These are phyloP conservation scores for Cheumatopsyche charites DNA, from an alignment of 1,140 invertebrate species.

Conservation along the genomic window DNA sequence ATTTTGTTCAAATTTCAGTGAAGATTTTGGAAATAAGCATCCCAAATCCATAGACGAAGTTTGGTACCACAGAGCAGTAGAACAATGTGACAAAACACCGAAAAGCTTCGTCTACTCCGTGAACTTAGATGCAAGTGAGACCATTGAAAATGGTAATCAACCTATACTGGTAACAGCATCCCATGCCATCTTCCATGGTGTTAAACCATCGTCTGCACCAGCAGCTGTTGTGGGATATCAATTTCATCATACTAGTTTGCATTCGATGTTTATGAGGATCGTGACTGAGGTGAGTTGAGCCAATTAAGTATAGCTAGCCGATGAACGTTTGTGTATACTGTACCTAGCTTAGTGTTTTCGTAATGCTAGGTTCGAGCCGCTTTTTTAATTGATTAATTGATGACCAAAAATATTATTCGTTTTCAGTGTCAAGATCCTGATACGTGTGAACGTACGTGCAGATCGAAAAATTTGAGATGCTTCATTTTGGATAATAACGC, in stretches of 20 bases:
- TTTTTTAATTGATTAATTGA: too few species aligned
- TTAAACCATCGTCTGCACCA: constrained; percentile 73
- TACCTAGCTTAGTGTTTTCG: too few species aligned
- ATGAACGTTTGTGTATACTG: too few species aligned
- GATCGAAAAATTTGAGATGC: constrained; percentile 76
- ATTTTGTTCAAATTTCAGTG: constrained; percentile 50
- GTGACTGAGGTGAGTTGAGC: constrained; percentile 68
- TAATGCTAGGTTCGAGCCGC: too few species aligned
- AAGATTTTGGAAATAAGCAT: constrained; percentile 66
- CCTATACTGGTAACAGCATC: constrained; percentile 80
- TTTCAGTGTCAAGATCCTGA: constrained; percentile 65
- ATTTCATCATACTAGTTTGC: constrained; percentile 78
- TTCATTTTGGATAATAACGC: constrained; percentile 90
- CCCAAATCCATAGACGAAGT: constrained; percentile 86
- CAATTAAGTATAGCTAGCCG: too few species aligned
- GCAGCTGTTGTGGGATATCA: constrained; percentile 92
- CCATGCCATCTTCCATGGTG: constrained; percentile 80
- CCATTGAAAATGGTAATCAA: constrained; percentile 52
- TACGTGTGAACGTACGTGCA: constrained; percentile 70
- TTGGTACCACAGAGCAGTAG: constrained; percentile 92
- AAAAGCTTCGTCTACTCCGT: constrained; percentile 86
- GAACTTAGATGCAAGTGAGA: constrained; percentile 37
- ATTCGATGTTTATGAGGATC: constrained; percentile 79
- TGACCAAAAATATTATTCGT: too few species aligned
- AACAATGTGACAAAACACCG: constrained; percentile 80